A percentile compares a stretch with the other conserved stretches of the same genome.
Conservation (phyloP, 30 jellyfish, hydroid and myxozoan genomes). For the Nemopilema nomurai region DNA sequence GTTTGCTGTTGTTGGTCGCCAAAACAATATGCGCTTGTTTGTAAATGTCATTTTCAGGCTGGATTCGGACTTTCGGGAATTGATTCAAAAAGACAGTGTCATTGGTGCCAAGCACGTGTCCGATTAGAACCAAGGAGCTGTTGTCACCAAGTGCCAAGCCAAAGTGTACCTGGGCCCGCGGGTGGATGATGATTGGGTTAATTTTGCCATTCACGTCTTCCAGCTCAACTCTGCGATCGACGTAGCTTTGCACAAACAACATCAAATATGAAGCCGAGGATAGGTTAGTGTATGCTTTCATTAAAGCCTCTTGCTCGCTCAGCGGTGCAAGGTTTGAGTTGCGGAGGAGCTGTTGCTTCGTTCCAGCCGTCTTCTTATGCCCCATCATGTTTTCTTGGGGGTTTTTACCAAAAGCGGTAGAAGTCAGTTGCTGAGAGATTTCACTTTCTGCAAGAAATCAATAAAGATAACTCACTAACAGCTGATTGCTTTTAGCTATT, state of each 20-base stretch:
- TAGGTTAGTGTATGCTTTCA: slow-evolving; percentile 61
- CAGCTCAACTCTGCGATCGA: slow-evolving; percentile 76
- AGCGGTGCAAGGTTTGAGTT: slow-evolving; percentile 60
- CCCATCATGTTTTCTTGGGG: slow-evolving; percentile 19
- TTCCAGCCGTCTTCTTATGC: slow-evolving; percentile 66
- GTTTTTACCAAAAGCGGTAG: slow-evolving; percentile 27
- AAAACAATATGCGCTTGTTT: slow-evolving; percentile 71
- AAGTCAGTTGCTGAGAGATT: slow-evolving; percentile 51
- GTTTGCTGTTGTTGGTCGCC: slow-evolving; percentile 28
- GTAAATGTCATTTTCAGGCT: slow-evolving; percentile 68
- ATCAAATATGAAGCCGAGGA: slow-evolving; percentile 60
- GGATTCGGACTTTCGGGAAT: slow-evolving; percentile 55
- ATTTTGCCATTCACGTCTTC: slow-evolving; percentile 68
- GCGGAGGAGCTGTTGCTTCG: slow-evolving; percentile 23
- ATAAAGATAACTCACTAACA: slow-evolving; percentile 57
- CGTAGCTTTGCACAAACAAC: slow-evolving; percentile 75
- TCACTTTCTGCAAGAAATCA: slow-evolving; percentile 70
- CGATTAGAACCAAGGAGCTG: slow-evolving; percentile 69
- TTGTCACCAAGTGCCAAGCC: slow-evolving; percentile 70
- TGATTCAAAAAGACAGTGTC: slow-evolving; percentile 63
- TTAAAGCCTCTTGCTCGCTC: slow-evolving; percentile 29
- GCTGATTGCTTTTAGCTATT: slow-evolving; percentile 17
- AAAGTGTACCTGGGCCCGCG: slow-evolving; percentile 66
- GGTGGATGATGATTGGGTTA: slow-evolving; percentile 80
- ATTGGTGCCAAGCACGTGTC: slow-evolving; percentile 65